Conservation (phyloP, 1,140 invertebrate genomes). For the Heliconius eleuchia region DNA sequence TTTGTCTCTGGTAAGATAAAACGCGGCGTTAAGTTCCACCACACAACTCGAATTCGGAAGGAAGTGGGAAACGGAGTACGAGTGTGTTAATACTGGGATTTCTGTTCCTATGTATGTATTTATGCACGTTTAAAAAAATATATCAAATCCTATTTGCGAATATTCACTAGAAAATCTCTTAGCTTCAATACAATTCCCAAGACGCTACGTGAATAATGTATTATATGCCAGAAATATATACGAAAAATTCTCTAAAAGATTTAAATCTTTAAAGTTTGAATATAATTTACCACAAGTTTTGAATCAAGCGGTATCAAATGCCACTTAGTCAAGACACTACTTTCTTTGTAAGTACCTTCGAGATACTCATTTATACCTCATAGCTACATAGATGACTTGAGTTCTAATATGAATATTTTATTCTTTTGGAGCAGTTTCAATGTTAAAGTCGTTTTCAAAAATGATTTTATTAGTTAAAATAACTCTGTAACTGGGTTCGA, state of each 20-base stretch:
- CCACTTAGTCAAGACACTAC: slow-evolving; percentile 5
- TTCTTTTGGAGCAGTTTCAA: background rate
- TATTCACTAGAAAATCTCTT: no score
- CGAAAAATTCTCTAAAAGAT: background rate
- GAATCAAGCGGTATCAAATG: slow-evolving; percentile 9
- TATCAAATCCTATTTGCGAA: no score
- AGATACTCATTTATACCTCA: background rate
- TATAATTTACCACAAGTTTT: background rate
- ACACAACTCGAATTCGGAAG: no score
- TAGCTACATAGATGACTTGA: background rate
- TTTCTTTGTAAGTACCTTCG: background rate
- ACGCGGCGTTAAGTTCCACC: no score
- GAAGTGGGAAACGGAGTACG: no score
- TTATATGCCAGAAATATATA: background rate
- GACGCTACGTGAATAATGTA: no score
- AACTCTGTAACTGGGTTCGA: background rate
- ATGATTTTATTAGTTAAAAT: background rate
- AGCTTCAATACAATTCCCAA: no score
- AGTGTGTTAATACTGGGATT: no score
- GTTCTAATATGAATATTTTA: slow-evolving; percentile 13
- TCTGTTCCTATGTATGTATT: no score
- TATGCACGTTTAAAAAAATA: no score
- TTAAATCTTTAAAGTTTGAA: background rate
- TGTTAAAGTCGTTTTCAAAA: background rate
- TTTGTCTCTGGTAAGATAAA: no score